These are phyloP conservation scores for Acanthurus tractus DNA, from an alignment of 2,797 vertebrate species.

Conservation along the genomic window DNA sequence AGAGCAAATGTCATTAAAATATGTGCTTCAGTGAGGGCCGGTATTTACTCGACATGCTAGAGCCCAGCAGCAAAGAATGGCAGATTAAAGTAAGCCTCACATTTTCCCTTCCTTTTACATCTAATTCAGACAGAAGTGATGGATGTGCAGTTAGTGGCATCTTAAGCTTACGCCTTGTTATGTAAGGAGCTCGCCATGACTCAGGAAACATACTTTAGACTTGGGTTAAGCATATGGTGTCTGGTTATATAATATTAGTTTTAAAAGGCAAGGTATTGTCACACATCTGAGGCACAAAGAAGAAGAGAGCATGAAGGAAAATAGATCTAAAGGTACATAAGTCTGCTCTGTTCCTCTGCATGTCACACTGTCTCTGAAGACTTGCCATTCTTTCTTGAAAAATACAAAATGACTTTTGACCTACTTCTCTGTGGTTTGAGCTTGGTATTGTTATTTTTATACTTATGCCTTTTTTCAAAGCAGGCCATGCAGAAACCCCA, in stretches of 20 bases:
- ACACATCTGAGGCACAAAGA: not conserved
- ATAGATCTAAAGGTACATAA: not conserved
- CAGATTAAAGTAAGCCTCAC: not conserved
- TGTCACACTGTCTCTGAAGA: not conserved
- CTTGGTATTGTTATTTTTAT: conserved; percentile 33
- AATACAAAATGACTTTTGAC: conserved; percentile 16
- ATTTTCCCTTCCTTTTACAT: not conserved
- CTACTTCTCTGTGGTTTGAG: conserved; percentile 26
- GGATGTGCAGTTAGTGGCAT: not conserved
- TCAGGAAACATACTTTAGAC: not conserved
- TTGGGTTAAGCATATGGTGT: not conserved
- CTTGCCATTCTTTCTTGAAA: not conserved
- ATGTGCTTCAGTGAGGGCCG: conserved; percentile 4
- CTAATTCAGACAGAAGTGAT: not conserved
- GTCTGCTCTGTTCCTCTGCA: not conserved
- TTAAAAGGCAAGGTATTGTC: not conserved
- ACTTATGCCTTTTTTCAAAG: not conserved
- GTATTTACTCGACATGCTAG: not conserved
- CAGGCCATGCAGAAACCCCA: not conserved
- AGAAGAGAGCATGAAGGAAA: not conserved
- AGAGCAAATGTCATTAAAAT: conserved; percentile 15
- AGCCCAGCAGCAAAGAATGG: not conserved
- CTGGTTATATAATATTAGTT: not conserved
- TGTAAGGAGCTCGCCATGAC: not conserved
- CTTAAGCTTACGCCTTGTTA: not conserved